A percentile compares a stretch with the other conserved stretches of the same genome.
phyloP scores from a whole-genome alignment of 2,888 invertebrate genomes.

The Nemoura dubitans region DNA sequence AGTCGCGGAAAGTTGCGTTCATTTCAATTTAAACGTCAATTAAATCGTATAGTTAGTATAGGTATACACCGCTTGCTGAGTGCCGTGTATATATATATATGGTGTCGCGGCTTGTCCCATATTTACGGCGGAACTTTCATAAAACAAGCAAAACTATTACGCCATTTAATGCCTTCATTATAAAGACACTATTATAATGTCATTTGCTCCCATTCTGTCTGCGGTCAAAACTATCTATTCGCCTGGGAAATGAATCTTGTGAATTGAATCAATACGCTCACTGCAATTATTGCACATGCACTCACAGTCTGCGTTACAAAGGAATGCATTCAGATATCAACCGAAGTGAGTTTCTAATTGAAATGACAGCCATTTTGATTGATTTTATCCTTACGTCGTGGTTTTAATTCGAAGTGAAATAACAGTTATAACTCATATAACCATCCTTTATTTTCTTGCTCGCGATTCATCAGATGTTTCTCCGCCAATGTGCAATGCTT shows the following conservation, averaged over 20 bases:
- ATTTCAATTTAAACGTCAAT: neutral
- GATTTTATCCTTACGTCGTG: neutral
- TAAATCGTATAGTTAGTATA: too few relatives aligned
- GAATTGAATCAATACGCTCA: neutral
- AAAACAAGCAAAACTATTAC: slow-evolving; percentile 7
- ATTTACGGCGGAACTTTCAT: neutral
- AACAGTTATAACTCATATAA: neutral
- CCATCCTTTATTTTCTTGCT: neutral
- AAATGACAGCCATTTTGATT: neutral
- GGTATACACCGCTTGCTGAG: neutral
- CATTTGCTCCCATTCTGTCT: neutral
- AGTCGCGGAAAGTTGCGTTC: neutral
- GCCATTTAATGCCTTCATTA: slow-evolving; percentile 12
- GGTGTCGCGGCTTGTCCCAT: neutral
- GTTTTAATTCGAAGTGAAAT: neutral
- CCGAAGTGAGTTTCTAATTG: neutral
- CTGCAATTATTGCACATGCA: neutral
- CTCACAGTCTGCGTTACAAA: neutral
- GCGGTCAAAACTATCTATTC: neutral
- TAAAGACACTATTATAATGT: neutral
- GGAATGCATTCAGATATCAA: neutral
- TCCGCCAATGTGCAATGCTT: neutral
- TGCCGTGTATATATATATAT: neutral
- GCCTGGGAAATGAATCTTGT: neutral
- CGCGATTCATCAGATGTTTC: neutral